phyloP scores from a whole-genome alignment of 2,797 vertebrate species.

The Chromobotia macracanthus region DNA sequence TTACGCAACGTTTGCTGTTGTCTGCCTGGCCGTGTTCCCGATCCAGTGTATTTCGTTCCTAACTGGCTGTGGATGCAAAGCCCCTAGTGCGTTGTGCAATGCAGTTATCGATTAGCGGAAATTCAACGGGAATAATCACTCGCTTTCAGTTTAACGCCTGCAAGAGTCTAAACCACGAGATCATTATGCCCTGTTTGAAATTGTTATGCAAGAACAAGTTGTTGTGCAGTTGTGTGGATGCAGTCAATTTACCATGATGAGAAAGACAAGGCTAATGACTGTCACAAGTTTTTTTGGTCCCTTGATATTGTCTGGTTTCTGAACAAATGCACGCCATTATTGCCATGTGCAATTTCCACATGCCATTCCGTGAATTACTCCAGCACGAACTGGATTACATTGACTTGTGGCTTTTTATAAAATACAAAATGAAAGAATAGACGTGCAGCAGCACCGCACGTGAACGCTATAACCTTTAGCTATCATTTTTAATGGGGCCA shows the following conservation, averaged over 20 bases:
- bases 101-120: background rate
- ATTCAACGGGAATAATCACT: background rate
- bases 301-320: background rate
- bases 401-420: background rate
- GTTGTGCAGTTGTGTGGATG: background rate
- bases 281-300: background rate
- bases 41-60: background rate
- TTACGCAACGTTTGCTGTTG: constrained; percentile 70
- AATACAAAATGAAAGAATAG: background rate
- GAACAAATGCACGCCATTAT: background rate
- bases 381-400: background rate
- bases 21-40: constrained; percentile 37
- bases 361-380: background rate
- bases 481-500: constrained; percentile 9
- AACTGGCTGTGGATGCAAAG: background rate
- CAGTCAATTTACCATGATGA: background rate
- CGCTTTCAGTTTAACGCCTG: background rate
- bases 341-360: background rate
- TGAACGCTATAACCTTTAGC: constrained; percentile 28
- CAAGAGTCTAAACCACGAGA: background rate
- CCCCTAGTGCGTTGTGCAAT: background rate
- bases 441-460: constrained; percentile 5
- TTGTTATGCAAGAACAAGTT: background rate
- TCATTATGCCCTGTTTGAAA: constrained; percentile 18
- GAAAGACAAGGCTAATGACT: background rate